These are phyloP conservation scores for Globia sparganii DNA, from an alignment of 2,888 invertebrate genomes.

Conservation along the genomic window DNA sequence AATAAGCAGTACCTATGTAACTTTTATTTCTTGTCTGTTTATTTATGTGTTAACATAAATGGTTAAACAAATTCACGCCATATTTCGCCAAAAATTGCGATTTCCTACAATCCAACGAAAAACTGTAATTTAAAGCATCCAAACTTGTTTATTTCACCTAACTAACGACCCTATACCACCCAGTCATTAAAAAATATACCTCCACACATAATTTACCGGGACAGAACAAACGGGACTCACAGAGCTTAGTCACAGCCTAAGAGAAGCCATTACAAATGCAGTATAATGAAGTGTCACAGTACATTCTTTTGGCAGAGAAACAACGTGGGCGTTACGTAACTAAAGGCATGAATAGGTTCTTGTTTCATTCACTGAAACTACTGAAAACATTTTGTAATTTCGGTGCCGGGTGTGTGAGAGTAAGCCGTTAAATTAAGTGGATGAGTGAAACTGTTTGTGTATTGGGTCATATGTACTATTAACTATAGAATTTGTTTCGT, in stretches of 20 bases:
- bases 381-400: not conserved
- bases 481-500: not conserved
- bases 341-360: slow-evolving; percentile 4
- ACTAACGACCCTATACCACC: not conserved
- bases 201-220: slow-evolving; percentile 22
- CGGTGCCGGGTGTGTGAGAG: not conserved
- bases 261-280: slow-evolving; percentile 40
- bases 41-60: no score
- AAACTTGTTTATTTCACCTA: not conserved
- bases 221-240: slow-evolving; percentile 22
- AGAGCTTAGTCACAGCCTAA: slow-evolving; percentile 16
- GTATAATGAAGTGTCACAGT: slow-evolving; percentile 62
- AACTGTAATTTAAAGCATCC: not conserved
- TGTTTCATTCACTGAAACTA: slow-evolving; percentile 1
- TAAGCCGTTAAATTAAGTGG: slow-evolving; percentile 2
- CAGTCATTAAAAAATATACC: slow-evolving; percentile 33
- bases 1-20: no score
- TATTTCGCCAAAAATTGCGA: not conserved
- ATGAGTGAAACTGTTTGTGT: slow-evolving; percentile 5
- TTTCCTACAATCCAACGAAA: not conserved
- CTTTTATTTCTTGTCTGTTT: no score
- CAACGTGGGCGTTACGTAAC: slow-evolving; percentile 8
- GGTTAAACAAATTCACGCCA: no score
- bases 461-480: slow-evolving; percentile 8
- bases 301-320: slow-evolving; percentile 47